Conservation (phyloP, 2,888 invertebrate species). For the Colostygia pectinataria region DNA sequence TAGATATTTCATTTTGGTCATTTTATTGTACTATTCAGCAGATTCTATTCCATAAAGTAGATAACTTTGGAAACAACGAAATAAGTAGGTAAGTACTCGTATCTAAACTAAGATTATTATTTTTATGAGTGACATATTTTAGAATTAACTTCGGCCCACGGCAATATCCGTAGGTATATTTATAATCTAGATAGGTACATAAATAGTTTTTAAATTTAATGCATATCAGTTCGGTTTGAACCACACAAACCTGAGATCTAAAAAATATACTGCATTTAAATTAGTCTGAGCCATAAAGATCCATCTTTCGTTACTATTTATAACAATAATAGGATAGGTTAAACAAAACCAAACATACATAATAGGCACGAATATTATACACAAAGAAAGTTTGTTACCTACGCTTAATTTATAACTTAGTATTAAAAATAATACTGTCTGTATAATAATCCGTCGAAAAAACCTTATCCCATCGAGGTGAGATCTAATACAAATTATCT, state of each 20-base stretch:
- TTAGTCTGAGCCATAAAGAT: no score
- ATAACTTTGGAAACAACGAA: neutral
- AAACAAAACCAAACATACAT: neutral
- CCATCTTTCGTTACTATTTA: no score
- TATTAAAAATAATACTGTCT: constrained; percentile 27
- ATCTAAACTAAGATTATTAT: no score
- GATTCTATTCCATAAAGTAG: constrained; percentile 29
- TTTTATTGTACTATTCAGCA: constrained; percentile 73
- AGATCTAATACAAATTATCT: constrained; percentile 8
- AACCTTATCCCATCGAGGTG: constrained; percentile 14
- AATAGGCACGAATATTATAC: constrained; percentile 2
- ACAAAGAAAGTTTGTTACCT: constrained; percentile 1
- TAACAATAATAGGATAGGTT: no score
- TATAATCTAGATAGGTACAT: no score
- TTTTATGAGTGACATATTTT: no score
- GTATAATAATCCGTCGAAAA: constrained; percentile 17
- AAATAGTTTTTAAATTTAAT: no score
- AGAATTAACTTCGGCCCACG: no score
- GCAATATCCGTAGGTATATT: no score
- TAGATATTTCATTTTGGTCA: constrained; percentile 54
- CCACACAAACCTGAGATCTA: no score
- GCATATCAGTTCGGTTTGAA: no score
- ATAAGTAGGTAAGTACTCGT: neutral
- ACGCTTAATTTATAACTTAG: constrained; percentile 8
- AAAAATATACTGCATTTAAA: no score